Evolutionary conservation across 2,888 invertebrate species (phyloP), one percentile per base, ranked within the genome.

Genomic region (Girardia tigrina): DNA sequence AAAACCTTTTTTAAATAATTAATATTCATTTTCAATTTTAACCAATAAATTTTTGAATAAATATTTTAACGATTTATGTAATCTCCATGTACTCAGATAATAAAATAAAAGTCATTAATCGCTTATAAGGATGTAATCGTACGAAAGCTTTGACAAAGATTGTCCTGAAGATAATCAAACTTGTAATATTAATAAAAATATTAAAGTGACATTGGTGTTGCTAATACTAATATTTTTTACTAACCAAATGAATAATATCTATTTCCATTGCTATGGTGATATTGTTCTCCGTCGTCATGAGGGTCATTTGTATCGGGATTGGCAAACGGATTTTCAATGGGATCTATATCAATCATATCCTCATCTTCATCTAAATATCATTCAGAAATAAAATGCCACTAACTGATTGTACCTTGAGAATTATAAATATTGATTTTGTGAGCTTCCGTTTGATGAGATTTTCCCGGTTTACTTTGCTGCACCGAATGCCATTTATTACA

Each of bases 341-440:
- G 56, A 56, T n/a, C 56, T 4, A 56, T 56, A 56, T 56, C 56
- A 12, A 56, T 56, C 56, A 56, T 56, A n/a, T 56, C 56, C 23
- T 56, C 56, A 56, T 56, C 56, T 56, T 56, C 56, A 56, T 56
- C 56, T 56, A n/a, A 56, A 56, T 56, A n/a, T 16, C n/a, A 56
- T 56, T 56, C n/a, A 12, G 36, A 36, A 12, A 12, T 56, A 56
- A 56, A 56, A 56, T 16, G 23, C n/a, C n/a, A 56, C 56, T 56
- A 56, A 56, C n/a, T 4, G 4, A 56, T n/a, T 56, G 4, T 56
- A 56, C 56, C 56, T 56, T 56, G 56, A 8, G 56, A 56, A 56
- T 56, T 56, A 56, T 56, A 56, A 12, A n/a, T 56, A 56, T 56
- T 56, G 4, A n/a, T 16, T 56, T 56, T 56, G n/a, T 56, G n/a